Percentiles rank a stretch among this genome's conserved stretches.
These are phyloP conservation scores for Climacteris rufus DNA, from an alignment of 2,113 vertebrate species.

Conservation along the genomic window DNA sequence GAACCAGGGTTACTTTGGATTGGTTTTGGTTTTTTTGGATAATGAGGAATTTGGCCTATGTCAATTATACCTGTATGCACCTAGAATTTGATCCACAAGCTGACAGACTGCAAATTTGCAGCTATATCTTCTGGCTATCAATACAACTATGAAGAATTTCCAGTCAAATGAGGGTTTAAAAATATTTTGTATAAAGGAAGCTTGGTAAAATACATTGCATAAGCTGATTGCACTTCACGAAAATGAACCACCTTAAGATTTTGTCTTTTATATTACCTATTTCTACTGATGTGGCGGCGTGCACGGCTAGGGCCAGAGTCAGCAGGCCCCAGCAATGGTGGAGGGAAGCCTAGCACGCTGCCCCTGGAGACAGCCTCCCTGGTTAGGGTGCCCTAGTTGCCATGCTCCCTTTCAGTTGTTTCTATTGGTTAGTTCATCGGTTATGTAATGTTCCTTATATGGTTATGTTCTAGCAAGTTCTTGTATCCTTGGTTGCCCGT, in stretches of 20 bases:
- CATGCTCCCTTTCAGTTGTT: too few relatives aligned
- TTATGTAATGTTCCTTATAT: too few relatives aligned
- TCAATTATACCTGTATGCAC: not conserved
- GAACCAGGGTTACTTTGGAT: accelerated
- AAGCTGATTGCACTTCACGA: not conserved
- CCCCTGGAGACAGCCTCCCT: too few relatives aligned
- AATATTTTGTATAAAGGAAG: not conserved
- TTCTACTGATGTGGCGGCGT: not conserved
- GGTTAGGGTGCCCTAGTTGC: too few relatives aligned
- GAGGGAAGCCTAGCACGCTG: too few relatives aligned
- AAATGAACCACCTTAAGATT: not conserved
- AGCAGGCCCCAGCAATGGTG: too few relatives aligned
- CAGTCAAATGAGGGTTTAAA: not conserved
- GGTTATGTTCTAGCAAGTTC: too few relatives aligned
- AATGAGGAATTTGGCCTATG: not conserved
- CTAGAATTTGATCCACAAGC: not conserved
- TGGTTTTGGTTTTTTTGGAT: not conserved
- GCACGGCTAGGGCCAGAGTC: too few relatives aligned
- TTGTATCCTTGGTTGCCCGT: too few relatives aligned
- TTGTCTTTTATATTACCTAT: not conserved
- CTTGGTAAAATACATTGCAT: not conserved
- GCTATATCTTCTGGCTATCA: not conserved
- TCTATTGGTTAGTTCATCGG: too few relatives aligned
- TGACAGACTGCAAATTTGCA: not conserved
- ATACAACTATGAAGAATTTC: not conserved